Percentiles rank a stretch among this genome's conserved stretches.
Evolutionary conservation across 2,797 vertebrate genomes (phyloP).

Genomic region (Tapirus indicus): DNA sequence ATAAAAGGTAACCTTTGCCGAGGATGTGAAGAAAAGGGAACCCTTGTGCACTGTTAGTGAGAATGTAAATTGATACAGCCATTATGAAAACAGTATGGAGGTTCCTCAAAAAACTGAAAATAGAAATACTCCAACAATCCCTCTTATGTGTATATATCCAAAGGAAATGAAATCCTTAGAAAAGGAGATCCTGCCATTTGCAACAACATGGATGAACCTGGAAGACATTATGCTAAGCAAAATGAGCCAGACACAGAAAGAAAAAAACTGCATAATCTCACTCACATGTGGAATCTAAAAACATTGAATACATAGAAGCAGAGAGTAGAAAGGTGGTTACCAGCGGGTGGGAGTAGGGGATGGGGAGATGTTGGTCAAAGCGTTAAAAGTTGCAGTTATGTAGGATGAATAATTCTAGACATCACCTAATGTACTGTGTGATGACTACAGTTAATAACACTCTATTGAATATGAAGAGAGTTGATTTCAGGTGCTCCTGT

Average conservation of each 20-base stretch:
- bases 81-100: neutral
- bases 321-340: neutral
- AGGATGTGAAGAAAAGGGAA: neutral
- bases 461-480: neutral
- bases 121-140: neutral
- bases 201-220: neutral
- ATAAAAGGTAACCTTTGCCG: neutral
- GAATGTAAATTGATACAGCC: neutral
- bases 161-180: neutral
- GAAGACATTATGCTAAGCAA: neutral
- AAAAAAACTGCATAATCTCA: neutral
- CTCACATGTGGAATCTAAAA: neutral
- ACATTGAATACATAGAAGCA: neutral
- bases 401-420: neutral
- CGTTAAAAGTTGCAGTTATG: neutral
- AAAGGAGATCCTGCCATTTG: neutral
- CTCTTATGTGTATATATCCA: neutral
- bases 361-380: neutral
- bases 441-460: neutral
- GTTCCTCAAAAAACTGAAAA: neutral
- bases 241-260: neutral
- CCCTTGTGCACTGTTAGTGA: neutral
- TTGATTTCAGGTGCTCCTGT: neutral
- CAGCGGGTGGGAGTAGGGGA: neutral
- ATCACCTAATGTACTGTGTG: neutral